Base-by-base conservation (phyloP, 1,140 invertebrate genomes). In the Zaprionus lachaisei region DNA sequence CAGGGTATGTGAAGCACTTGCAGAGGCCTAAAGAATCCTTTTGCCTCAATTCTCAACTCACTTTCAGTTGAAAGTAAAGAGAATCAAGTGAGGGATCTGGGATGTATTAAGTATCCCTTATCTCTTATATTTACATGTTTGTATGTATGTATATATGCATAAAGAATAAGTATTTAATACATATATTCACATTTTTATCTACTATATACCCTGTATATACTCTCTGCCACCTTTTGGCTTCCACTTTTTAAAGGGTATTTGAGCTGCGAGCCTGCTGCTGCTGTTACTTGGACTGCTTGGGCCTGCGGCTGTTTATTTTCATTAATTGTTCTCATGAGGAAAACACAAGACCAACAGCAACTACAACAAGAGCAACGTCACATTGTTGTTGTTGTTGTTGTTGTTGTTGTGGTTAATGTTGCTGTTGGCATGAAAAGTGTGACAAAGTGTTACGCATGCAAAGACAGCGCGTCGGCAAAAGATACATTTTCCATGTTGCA, bases 391-490 rank as follows among this genome's bases (percentile, higher is more conserved):
- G 20, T 20, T 20, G 20, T 20, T 20, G 20, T 51, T 51, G 20
- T 20, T 49, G 20, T 20, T 49, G 47, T 22, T 49, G 47, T 22
- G 7, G 47, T 22, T 44, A 54, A 22, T 57, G 64, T 70, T 78
- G 84, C 83, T 80, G 84, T 86, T 86, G 81, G 85, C 85, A 90
- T 90, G 81, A 90, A 90, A 90, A 90, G 85, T 90, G 85, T 90
- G 85, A 90, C 85, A 90, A 90, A 90, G 82, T 90, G 85, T 90
- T 90, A 90, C 85, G 85, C 86, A 90, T 90, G 86, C 81, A 84
- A 80, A 81, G 76, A 65, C 72, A 72, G 81, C 76, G 83, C 79
- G 79, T 77, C 82, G 83, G 80, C 73, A 83, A 70, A 79, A 90
- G 85, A 90, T 90, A 85, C 85, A 90, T 90, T 90, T 89, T 85